phyloP scores from a whole-genome alignment of 2,888 invertebrate species.

The Scaptodrosophila latifasciaeformis region DNA sequence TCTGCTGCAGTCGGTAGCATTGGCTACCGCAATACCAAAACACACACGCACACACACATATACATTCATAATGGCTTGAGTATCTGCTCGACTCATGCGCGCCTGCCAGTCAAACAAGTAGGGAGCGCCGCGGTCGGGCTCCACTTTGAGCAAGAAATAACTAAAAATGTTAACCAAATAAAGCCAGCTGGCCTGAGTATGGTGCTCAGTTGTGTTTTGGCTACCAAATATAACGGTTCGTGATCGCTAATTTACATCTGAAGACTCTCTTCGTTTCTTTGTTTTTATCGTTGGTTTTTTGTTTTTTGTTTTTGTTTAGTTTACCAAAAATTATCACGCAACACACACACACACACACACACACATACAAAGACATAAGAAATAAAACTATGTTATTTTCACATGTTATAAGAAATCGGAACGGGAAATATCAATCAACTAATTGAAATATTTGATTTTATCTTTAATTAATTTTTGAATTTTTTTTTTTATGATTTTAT shows the following conservation, averaged over 20 bases:
- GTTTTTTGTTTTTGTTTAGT: constrained; percentile 13
- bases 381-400: constrained; percentile 26
- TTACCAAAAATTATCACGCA: constrained; percentile 30
- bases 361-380: neutral
- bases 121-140: constrained; percentile 16
- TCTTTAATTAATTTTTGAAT: neutral
- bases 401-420: no score
- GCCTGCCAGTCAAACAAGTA: constrained; percentile 46
- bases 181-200: constrained; percentile 27
- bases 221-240: constrained; percentile 59
- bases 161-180: no score
- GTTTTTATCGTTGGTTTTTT: constrained; percentile 2
- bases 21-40: no score
- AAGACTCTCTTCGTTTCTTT: constrained; percentile 10
- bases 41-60: constrained; percentile 10
- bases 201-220: constrained; percentile 57
- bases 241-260: no score
- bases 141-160: constrained; percentile 49
- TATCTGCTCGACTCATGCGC: constrained; percentile 40
- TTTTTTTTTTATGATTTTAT: no score
- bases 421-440: constrained; percentile 7
- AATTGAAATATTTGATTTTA: no score
- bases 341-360: neutral
- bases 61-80: no score
- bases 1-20: no score